A percentile compares a stretch with the other conserved stretches of the same genome.
Evolutionary conservation across 2,888 invertebrate genomes (phyloP).

Genomic region (Mamestra brassicae): DNA sequence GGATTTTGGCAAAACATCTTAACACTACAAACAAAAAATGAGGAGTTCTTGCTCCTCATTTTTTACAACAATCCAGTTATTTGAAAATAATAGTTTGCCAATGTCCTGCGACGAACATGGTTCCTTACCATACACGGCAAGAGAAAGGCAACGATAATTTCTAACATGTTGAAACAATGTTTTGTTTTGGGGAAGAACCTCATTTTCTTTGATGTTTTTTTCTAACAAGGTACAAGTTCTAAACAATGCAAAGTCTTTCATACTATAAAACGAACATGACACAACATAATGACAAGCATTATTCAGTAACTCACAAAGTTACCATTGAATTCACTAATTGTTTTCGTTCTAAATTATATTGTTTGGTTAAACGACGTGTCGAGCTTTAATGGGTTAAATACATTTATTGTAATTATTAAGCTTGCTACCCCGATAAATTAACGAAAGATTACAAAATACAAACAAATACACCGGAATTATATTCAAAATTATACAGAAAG

Average conservation of each 20-base stretch:
- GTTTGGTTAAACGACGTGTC: conserved; percentile 14
- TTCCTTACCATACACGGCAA: neutral
- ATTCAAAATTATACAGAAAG: too few relatives aligned
- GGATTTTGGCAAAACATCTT: too few relatives aligned
- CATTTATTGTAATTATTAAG: conserved; percentile 15
- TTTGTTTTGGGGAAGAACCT: neutral
- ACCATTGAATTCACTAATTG: conserved; percentile 25
- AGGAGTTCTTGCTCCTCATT: too few relatives aligned
- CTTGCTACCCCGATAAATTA: conserved; percentile 8
- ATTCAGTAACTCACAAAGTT: conserved; percentile 17
- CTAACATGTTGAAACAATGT: neutral
- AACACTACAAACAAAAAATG: too few relatives aligned
- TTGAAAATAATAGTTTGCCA: neutral
- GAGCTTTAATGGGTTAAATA: conserved; percentile 17
- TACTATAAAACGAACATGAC: neutral
- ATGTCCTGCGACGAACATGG: neutral
- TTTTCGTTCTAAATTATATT: conserved; percentile 35
- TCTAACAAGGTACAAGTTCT: neutral
- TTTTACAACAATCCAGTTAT: too few relatives aligned
- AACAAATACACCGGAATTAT: neutral
- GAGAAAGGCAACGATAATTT: neutral
- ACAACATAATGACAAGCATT: neutral
- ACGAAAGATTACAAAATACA: conserved; percentile 10
- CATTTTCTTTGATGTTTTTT: neutral
- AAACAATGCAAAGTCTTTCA: neutral